Conservation (phyloP, 2,888 invertebrate species). For the Pecten maximus region DNA sequence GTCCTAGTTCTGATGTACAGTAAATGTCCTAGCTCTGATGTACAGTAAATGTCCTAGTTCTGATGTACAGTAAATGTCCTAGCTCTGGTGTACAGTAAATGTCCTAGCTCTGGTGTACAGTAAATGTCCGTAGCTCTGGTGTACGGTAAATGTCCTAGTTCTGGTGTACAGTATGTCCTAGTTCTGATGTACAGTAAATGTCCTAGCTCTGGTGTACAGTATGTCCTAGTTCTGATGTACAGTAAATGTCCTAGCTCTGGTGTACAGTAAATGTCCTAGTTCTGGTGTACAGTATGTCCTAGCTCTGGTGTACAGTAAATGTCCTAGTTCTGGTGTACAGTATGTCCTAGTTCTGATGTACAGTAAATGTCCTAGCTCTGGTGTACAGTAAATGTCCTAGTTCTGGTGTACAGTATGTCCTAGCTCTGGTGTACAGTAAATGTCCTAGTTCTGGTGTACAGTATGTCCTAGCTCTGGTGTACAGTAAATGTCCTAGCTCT, state of each 20-base stretch:
- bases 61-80: background rate
- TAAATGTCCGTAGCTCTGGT: background rate
- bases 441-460: background rate
- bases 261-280: background rate
- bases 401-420: background rate
- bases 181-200: background rate
- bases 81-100: background rate
- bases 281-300: background rate
- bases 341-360: background rate
- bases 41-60: background rate
- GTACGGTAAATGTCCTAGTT: background rate
- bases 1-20: background rate
- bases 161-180: background rate
- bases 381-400: background rate
- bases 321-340: background rate
- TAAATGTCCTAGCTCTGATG: background rate
- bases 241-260: background rate
- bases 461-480: too few relatives aligned
- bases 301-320: background rate
- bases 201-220: too few relatives aligned
- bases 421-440: background rate
- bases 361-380: background rate
- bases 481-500: background rate
- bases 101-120: background rate
- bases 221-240: background rate